phyloP scores from a whole-genome alignment of 2,797 vertebrate species.

The Phrynocephalus forsythii region DNA sequence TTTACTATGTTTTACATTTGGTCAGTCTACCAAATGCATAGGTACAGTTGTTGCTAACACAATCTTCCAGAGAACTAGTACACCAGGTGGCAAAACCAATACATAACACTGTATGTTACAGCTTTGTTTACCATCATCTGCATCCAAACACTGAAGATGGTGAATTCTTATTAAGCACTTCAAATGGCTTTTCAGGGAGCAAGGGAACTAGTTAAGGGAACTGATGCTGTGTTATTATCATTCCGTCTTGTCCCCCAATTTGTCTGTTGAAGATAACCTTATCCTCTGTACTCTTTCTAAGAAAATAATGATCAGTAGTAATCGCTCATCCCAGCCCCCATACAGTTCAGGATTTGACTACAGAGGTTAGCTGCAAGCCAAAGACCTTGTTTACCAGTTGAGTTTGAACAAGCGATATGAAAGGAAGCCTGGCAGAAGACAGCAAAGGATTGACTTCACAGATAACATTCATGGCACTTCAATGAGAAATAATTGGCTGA shows the following conservation, averaged over 20 bases:
- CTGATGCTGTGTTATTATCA: constrained; percentile 29
- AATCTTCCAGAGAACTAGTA: neutral
- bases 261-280: constrained; percentile 17
- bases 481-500: neutral
- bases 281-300: constrained; percentile 43
- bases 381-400: neutral
- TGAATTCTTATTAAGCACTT: neutral
- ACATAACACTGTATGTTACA: neutral
- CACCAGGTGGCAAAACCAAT: no score
- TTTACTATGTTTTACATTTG: neutral
- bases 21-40: neutral
- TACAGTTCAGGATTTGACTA: neutral
- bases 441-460: neutral
- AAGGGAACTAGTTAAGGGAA: neutral
- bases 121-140: neutral
- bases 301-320: constrained; percentile 46
- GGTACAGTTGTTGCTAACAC: neutral
- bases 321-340: neutral
- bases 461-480: neutral
- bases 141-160: neutral
- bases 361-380: neutral
- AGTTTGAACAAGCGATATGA: constrained; percentile 1
- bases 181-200: neutral
- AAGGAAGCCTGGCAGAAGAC: neutral
- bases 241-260: constrained; percentile 34